Conservation (phyloP, 2,113 vertebrate genomes). For the Orycteropus afer region DNA sequence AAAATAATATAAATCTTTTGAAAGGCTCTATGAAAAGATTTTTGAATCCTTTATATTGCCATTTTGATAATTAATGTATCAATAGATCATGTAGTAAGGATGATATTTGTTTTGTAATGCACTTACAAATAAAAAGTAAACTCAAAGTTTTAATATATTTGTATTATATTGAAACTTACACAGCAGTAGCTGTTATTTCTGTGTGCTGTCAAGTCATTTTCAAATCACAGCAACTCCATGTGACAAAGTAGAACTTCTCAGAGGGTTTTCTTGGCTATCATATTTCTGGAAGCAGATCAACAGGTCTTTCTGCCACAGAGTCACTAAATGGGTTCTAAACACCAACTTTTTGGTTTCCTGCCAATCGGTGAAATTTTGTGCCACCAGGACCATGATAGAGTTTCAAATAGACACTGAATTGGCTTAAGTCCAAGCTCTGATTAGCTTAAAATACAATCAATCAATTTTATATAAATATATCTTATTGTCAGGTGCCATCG, state of each 20-base stretch:
- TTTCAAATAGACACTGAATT: neutral
- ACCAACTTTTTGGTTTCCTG: no score
- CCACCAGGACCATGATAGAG: neutral
- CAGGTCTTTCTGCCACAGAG: no score
- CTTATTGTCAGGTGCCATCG: no score
- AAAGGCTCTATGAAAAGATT: neutral
- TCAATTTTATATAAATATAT: neutral
- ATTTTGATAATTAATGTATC: neutral
- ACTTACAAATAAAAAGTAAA: neutral
- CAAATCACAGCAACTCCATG: no score
- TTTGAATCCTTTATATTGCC: neutral
- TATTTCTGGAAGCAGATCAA: no score
- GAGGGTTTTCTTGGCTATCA: no score
- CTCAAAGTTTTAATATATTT: neutral
- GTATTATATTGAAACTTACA: neutral
- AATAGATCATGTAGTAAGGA: neutral
- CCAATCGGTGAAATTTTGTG: no score
- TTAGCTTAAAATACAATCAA: slow-evolving; percentile 3
- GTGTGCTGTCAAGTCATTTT: no score
- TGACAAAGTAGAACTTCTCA: no score
- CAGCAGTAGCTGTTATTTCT: neutral
- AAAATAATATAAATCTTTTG: slow-evolving; percentile 32
- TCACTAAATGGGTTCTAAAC: no score
- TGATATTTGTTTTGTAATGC: neutral
- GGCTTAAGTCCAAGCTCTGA: neutral